These are phyloP conservation scores for Vesta saturnalis DNA, from an alignment of 2,888 invertebrate species.

Conservation along the genomic window DNA sequence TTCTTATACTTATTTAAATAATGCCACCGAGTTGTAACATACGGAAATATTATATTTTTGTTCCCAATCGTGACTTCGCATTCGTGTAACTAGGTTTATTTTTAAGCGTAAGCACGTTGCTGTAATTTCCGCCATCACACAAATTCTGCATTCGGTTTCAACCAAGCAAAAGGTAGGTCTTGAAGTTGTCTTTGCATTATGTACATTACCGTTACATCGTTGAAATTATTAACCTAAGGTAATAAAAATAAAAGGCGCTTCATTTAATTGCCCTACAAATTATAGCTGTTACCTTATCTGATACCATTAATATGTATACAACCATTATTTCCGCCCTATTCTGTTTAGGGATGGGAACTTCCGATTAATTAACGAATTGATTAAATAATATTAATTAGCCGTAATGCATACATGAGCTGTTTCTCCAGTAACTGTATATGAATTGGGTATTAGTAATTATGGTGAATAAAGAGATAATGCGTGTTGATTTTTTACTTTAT, in stretches of 20 bases:
- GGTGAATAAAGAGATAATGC: not conserved
- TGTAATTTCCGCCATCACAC: slow-evolving; percentile 53
- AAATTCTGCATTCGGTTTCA: slow-evolving; percentile 50
- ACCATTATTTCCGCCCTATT: slow-evolving; percentile 20
- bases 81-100: slow-evolving; percentile 52
- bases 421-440: not conserved
- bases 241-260: not conserved
- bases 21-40: slow-evolving; percentile 46
- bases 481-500: slow-evolving; percentile 30
- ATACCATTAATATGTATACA: slow-evolving; percentile 30
- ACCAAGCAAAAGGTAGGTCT: slow-evolving; percentile 35
- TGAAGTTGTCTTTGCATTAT: not conserved
- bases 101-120: slow-evolving; percentile 50
- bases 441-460: not conserved
- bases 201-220: no score
- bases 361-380: slow-evolving; percentile 16
- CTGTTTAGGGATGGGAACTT: not conserved
- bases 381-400: slow-evolving; percentile 10
- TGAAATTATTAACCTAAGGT: not conserved
- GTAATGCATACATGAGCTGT: not conserved
- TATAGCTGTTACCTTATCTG: slow-evolving; percentile 49
- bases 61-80: slow-evolving; percentile 53
- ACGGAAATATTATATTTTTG: slow-evolving; percentile 51
- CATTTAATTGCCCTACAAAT: slow-evolving; percentile 59
- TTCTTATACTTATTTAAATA: slow-evolving; percentile 41